Evolutionary conservation across 2,888 invertebrate species (phyloP), one percentile per base, ranked within the genome.

Genomic region (Dolichomitus sp.): DNA sequence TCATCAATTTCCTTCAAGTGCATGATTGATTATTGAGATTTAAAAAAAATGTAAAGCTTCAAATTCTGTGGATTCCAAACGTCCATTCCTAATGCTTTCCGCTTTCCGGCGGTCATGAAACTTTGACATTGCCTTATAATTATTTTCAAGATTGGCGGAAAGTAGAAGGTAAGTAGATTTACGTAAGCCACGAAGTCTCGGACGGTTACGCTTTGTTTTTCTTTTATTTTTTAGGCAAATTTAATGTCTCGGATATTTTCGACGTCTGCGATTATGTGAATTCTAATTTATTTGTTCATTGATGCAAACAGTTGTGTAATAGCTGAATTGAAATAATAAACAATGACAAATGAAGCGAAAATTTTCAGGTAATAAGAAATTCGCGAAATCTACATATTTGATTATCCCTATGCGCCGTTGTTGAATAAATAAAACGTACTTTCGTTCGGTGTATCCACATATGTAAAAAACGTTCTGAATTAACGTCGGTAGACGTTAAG

Each of bases 121-220:
- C 37, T 78, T 52, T 30, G 19, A 19, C 52, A 11, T 3, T 52
- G 19, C 52, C 23, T 23, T 23, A 19, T 12, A 12, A 4, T 9
- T 66, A 50, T 61, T 40, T 61, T n/a, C 12, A 1, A 12, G 37
- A 33, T n/a, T 42, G 19, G 23, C 14, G 37, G 9, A 61, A 61
- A 17, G 5, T 19, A 14, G 59, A 33, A 74, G 74, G 80, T 80
- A 80, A 80, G 79, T 73, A 68, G 61, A 12, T 69, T 42, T 69
- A 17, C 45, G 17, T 11, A 37, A 37, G 19, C 6, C 68, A 17
- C 45, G 19, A 30, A 52, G 19, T 27, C 23, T 23, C n/a, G 9
- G 40, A 37, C 59, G 17, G 14, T 27, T 14, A 19, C 37, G 37
- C 48, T 27, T 50, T 40, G 40, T 74, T 52, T 40, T 37, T 48